Conservation (phyloP, 2,888 invertebrate species). For the Neocrepidodera transversa region DNA sequence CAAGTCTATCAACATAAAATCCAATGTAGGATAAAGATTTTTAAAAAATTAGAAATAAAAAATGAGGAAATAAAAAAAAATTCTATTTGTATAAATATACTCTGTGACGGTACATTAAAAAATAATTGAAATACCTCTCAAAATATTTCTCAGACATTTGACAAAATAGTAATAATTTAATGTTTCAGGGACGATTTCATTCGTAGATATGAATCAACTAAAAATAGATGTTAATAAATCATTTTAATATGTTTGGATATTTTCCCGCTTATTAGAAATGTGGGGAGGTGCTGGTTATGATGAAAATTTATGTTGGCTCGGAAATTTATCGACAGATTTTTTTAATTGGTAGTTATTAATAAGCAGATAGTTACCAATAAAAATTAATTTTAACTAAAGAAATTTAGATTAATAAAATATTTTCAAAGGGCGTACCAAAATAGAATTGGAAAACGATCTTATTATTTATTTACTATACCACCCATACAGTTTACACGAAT, state of each 20-base stretch:
- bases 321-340: neutral
- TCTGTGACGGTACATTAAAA: neutral
- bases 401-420: no score
- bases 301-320: neutral
- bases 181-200: neutral
- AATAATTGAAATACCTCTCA: neutral
- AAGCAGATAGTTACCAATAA: no score
- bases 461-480: no score
- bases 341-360: neutral
- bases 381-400: no score
- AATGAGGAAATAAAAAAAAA: no score
- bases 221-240: neutral
- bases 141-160: neutral
- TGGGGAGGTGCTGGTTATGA: neutral
- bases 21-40: no score
- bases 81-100: neutral
- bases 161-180: conserved; percentile 1
- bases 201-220: neutral
- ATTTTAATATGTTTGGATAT: neutral
- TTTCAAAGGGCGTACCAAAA: no score
- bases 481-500: no score
- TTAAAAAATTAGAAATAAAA: no score
- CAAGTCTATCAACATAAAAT: no score
- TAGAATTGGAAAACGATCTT: no score
- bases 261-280: neutral